Percentiles rank a stretch among this genome's conserved stretches.
Conservation (phyloP, 37 sponge, comb jelly and placozoan genomes). For the Chondrosia reniformis region DNA sequence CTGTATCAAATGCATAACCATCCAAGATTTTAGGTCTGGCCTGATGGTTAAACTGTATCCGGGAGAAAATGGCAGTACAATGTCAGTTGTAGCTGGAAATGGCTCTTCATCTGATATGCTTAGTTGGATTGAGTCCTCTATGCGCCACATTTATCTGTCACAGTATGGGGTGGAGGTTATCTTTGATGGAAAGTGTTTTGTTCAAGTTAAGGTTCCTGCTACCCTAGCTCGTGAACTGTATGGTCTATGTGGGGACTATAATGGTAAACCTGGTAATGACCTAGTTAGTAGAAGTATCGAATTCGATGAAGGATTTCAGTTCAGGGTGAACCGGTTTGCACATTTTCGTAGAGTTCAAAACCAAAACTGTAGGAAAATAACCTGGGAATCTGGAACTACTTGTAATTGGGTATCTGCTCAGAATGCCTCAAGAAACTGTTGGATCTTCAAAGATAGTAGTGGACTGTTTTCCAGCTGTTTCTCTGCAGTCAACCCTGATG, state of each 20-base stretch:
- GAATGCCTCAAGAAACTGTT: background rate
- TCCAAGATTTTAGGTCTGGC: background rate
- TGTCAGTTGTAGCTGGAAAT: background rate
- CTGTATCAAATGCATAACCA: background rate
- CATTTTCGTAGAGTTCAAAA: background rate
- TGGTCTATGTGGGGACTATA: conserved; percentile 9
- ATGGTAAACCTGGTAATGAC: background rate
- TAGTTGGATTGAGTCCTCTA: background rate
- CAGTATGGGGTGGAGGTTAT: background rate
- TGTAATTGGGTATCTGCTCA: background rate
- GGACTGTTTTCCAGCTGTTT: background rate
- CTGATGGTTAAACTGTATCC: background rate
- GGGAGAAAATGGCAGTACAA: background rate
- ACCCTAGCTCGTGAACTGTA: background rate
- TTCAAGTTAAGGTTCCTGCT: background rate
- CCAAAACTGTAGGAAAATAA: too few relatives aligned
- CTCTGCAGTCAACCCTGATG: background rate
- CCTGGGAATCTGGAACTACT: background rate
- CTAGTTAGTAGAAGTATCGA: background rate
- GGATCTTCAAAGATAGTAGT: background rate
- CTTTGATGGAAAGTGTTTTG: background rate
- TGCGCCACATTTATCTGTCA: background rate
- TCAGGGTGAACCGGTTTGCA: background rate
- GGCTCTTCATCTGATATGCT: background rate
- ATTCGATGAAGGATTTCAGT: background rate